Conservation (phyloP, 2,113 vertebrate genomes). For the Brachypteracias leptosomus region DNA sequence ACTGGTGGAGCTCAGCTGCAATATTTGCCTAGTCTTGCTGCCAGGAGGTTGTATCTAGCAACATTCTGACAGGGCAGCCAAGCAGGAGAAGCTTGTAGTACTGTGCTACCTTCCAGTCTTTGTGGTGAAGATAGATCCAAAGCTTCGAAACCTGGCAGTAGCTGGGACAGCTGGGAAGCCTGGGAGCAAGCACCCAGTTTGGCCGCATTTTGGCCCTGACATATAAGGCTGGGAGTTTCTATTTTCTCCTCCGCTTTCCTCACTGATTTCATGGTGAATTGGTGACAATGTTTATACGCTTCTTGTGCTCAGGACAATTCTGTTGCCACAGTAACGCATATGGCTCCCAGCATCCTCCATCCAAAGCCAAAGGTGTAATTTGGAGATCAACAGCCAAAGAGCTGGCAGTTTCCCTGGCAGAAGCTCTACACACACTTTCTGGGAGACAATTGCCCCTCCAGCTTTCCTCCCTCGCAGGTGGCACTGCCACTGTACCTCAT, state of each 20-base stretch:
- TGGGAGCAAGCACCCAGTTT: neutral
- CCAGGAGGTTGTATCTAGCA: neutral
- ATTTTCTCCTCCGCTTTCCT: slow-evolving; percentile 74
- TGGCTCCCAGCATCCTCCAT: slow-evolving; percentile 55
- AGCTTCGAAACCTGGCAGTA: neutral
- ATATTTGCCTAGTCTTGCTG: neutral
- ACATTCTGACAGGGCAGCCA: neutral
- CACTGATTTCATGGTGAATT: slow-evolving; percentile 73
- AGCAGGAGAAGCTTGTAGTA: neutral
- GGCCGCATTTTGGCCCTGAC: slow-evolving; percentile 40
- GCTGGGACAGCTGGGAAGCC: neutral
- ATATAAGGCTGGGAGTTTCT: slow-evolving; percentile 67
- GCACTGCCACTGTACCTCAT: neutral
- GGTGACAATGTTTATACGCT: slow-evolving; percentile 79
- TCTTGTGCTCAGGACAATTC: slow-evolving; percentile 75
- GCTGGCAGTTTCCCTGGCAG: slow-evolving; percentile 61
- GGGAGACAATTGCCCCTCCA: neutral
- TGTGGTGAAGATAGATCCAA: neutral
- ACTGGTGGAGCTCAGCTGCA: neutral
- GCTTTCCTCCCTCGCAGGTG: neutral
- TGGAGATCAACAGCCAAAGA: slow-evolving; percentile 73
- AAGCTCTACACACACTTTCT: neutral
- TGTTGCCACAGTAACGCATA: slow-evolving; percentile 77
- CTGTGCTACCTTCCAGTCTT: neutral
- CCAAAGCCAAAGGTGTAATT: slow-evolving; percentile 77